These are phyloP conservation scores for Hydrozoanthus gracilis DNA, from an alignment of 92 coral and sea anemone species.

Conservation along the genomic window DNA sequence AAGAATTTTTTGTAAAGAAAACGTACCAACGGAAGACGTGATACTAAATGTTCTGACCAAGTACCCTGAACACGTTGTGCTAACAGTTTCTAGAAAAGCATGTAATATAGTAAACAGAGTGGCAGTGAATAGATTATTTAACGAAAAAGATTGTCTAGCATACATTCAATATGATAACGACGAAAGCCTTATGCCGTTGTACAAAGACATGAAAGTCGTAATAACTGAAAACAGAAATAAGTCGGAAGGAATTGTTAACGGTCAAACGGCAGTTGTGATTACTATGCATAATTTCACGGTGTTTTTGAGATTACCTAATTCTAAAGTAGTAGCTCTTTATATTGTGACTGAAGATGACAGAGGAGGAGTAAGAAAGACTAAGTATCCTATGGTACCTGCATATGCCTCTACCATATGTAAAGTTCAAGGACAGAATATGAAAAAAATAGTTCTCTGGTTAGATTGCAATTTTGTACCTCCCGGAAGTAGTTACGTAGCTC, in stretches of 20 bases:
- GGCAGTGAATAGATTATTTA: neutral
- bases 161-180: neutral
- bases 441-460: neutral
- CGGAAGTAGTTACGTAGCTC: neutral
- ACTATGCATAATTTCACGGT: neutral
- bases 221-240: too few relatives aligned
- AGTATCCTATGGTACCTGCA: neutral
- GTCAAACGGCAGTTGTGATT: neutral
- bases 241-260: neutral
- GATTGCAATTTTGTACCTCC: neutral
- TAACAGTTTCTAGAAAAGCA: neutral
- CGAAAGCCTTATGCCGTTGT: neutral
- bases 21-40: neutral
- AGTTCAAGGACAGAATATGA: constrained; percentile 24
- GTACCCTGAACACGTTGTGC: neutral
- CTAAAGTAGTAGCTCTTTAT: too few relatives aligned
- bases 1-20: neutral
- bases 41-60: neutral
- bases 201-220: constrained; percentile 10
- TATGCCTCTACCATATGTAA: constrained; percentile 13
- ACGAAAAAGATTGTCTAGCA: neutral
- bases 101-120: neutral
- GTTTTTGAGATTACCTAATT: neutral
- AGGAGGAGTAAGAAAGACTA: neutral
- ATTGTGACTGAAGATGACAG: neutral